Conservation (phyloP, 2,888 invertebrate genomes). For the Congeria kusceri region DNA sequence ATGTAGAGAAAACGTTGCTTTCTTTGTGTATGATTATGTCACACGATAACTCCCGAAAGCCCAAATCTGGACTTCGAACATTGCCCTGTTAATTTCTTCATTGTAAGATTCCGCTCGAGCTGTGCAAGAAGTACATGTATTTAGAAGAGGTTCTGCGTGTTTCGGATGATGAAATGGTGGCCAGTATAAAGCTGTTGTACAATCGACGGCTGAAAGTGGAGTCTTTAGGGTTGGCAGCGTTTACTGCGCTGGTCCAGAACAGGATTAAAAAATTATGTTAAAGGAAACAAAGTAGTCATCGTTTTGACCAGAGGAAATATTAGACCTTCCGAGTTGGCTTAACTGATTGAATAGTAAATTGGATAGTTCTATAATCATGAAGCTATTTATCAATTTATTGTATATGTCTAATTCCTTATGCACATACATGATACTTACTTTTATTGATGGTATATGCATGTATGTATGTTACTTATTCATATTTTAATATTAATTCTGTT, state of each 20-base stretch:
- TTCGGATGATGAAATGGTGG: constrained; percentile 80
- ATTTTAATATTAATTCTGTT: too few species aligned
- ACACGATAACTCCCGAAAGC: too few species aligned
- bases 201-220: constrained; percentile 81
- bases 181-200: constrained; percentile 75
- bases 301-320: constrained; percentile 83
- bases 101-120: constrained; percentile 73
- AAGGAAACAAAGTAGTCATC: constrained; percentile 80
- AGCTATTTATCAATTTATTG: too few species aligned
- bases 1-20: too few species aligned
- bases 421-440: too few species aligned
- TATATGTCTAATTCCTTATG: too few species aligned
- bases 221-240: constrained; percentile 80
- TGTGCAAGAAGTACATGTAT: constrained; percentile 76
- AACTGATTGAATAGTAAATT: constrained; percentile 34
- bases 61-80: too few species aligned
- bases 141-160: constrained; percentile 83
- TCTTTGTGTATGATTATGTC: too few species aligned
- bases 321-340: constrained; percentile 73
- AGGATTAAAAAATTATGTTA: constrained; percentile 78
- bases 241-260: constrained; percentile 73
- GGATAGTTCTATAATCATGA: too few species aligned
- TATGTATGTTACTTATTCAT: too few species aligned
- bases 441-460: too few species aligned
- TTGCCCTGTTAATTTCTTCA: too few species aligned